Evolutionary conservation across 2,888 invertebrate species (phyloP).

Genomic region (Heliothis peltigera): DNA sequence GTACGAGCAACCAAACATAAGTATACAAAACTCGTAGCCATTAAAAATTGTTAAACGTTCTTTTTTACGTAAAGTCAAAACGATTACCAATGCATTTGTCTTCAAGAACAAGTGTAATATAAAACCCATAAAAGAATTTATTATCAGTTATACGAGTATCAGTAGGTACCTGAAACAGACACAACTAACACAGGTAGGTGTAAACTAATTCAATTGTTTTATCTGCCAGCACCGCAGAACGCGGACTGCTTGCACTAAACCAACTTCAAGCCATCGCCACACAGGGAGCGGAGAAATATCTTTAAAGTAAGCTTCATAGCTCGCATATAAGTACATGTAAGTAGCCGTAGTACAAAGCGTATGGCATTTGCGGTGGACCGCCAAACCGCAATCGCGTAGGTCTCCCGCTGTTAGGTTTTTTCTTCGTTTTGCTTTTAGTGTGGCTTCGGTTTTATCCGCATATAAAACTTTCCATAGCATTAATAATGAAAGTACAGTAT

Average conservation of each 20-base stretch:
- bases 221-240: conserved; percentile 20
- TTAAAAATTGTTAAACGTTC: too few relatives aligned
- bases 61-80: not conserved
- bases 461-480: too few relatives aligned
- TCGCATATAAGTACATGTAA: not conserved
- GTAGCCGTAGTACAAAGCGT: not conserved
- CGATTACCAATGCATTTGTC: conserved; percentile 3
- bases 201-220: conserved; percentile 49
- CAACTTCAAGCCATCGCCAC: not conserved
- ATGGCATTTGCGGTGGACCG: not conserved
- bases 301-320: not conserved
- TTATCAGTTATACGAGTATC: too few relatives aligned
- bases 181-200: conserved; percentile 39
- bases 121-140: not conserved
- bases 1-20: too few relatives aligned
- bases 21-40: too few relatives aligned
- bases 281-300: conserved; percentile 5
- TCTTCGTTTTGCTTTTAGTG: not conserved
- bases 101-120: conserved; percentile 1
- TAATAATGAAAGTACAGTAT: too few relatives aligned
- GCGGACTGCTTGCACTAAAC: conserved; percentile 31
- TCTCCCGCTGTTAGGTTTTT: not conserved
- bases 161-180: conserved; percentile 30
- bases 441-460: not conserved
- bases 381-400: not conserved